Base-by-base conservation (phyloP, 2,797 vertebrate genomes). In the Enteromius paludinosus region DNA sequence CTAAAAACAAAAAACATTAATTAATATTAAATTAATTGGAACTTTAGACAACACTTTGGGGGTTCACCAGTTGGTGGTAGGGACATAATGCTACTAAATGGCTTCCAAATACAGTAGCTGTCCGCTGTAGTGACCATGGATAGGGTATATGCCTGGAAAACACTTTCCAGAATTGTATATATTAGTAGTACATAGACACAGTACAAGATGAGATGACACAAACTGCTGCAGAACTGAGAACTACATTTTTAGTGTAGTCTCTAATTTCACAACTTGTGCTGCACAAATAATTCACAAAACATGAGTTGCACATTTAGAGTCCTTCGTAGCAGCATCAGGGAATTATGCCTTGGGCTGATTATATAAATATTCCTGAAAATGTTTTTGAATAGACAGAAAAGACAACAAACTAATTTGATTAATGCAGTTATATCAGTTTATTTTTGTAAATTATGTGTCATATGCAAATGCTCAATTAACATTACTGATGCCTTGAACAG, bases 271-370 rank as follows among this genome's bases (percentile, higher is more conserved):
- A 56, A 38, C 12, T 73, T 73, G 28, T 35, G 30, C 18, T 35
- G n/a, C 68, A 47, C 23, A 47, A 47, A 28, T 71, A 71, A 15
- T 28, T 71, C 15, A 59, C 72, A 41, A 75, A 20, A 61, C 18
- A 3, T 10, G 2, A 56, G 20, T 8, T 17, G 12, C 7, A 28
- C 3, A 43, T 75, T 59, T 28, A 3, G n/a, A 61, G 25, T 30
- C 41, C 1, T 35, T 33, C 30, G 45, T 17, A n/a, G 59, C 41
- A 47, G 18, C 33, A 64, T 64, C 10, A 9, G 12, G 7, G 9
- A 78, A 65, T 8, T 45, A 45, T 28, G 11, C 41, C 5, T 1
- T 49, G 11, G 25, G 11, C 75, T 77, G 59, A 52, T 45, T 74
- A 28, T 61, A 61, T 20, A 62, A 43, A 43, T 45, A 45, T 30